phyloP scores from a whole-genome alignment of 1,140 invertebrate genomes.

The Epicauta chinensis region DNA sequence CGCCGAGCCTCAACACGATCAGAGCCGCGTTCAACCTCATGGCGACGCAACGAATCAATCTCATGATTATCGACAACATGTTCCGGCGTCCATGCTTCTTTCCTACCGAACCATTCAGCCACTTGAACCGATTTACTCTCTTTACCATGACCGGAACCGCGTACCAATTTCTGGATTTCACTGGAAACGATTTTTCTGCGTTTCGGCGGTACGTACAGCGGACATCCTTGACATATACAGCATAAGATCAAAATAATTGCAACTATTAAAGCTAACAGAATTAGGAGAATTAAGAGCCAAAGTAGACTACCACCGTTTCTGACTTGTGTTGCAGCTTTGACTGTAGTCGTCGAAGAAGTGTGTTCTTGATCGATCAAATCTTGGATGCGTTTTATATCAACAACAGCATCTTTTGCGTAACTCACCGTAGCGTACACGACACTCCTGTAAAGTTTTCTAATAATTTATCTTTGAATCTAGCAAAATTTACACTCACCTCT shows the following conservation, averaged over 20 bases:
- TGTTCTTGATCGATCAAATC: slow-evolving; percentile 28
- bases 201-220: slow-evolving; percentile 70
- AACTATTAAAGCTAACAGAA: slow-evolving; percentile 63
- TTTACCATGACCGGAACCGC: slow-evolving; percentile 45
- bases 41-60: slow-evolving; percentile 62
- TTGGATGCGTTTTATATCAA: slow-evolving; percentile 60
- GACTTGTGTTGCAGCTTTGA: slow-evolving; percentile 5
- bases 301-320: slow-evolving; percentile 44
- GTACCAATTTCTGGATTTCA: slow-evolving; percentile 25
- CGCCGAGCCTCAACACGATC: slow-evolving; percentile 43
- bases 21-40: slow-evolving; percentile 70
- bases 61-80: slow-evolving; percentile 46
- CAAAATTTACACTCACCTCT: slow-evolving; percentile 34
- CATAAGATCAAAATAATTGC: slow-evolving; percentile 66
- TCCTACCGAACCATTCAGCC: slow-evolving; percentile 59
- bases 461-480: too few species aligned
- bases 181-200: slow-evolving; percentile 28
- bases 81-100: slow-evolving; percentile 44
- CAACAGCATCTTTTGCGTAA: slow-evolving; percentile 56
- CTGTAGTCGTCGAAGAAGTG: slow-evolving; percentile 6
- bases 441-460: slow-evolving; percentile 65
- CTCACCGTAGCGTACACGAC: slow-evolving; percentile 68
- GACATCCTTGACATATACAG: slow-evolving; percentile 75
- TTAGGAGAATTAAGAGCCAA: slow-evolving; percentile 69
- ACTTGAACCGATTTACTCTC: slow-evolving; percentile 62